A percentile compares a stretch with the other conserved stretches of the same genome.
These are phyloP conservation scores for Lordiphosa clarofinis DNA, from an alignment of 1,140 invertebrate species.

Conservation along the genomic window DNA sequence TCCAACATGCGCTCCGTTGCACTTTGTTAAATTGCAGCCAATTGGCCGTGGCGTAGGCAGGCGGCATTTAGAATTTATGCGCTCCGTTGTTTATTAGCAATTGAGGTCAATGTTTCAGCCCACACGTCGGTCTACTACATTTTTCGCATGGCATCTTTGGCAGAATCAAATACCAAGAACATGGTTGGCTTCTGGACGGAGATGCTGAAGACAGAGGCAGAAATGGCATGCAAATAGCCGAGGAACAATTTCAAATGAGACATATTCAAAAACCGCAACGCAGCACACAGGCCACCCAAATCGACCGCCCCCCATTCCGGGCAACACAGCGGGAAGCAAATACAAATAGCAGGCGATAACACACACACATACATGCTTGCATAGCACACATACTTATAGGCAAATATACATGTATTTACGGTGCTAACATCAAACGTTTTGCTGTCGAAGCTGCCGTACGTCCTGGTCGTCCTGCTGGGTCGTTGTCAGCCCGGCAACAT, in stretches of 20 bases:
- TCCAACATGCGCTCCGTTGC: slow-evolving; percentile 58
- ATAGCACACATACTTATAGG: slow-evolving; percentile 29
- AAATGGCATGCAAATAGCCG: slow-evolving; percentile 59
- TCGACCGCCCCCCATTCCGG: not conserved
- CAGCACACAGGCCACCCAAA: slow-evolving; percentile 32
- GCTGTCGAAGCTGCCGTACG: slow-evolving; percentile 13
- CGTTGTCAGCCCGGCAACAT: not conserved
- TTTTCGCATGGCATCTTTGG: slow-evolving; percentile 26
- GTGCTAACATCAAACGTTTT: slow-evolving; percentile 70
- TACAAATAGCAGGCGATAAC: slow-evolving; percentile 58
- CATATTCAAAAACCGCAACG: slow-evolving; percentile 62
- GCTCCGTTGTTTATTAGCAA: slow-evolving; percentile 71
- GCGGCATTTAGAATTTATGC: slow-evolving; percentile 54
- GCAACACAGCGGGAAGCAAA: slow-evolving; percentile 41
- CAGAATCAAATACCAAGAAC: slow-evolving; percentile 63
- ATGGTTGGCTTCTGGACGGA: slow-evolving; percentile 16
- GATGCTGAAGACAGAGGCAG: slow-evolving; percentile 7
- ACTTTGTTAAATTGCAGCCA: slow-evolving; percentile 78
- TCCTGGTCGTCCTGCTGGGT: slow-evolving; percentile 1
- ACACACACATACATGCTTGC: slow-evolving; percentile 24
- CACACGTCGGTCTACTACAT: slow-evolving; percentile 6
- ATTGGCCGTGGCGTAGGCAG: slow-evolving; percentile 66
- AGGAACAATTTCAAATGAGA: slow-evolving; percentile 71
- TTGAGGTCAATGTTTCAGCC: slow-evolving; percentile 59
- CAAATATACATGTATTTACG: slow-evolving; percentile 74